Conservation (phyloP, 2,797 vertebrate species). For the Netta rufina region DNA sequence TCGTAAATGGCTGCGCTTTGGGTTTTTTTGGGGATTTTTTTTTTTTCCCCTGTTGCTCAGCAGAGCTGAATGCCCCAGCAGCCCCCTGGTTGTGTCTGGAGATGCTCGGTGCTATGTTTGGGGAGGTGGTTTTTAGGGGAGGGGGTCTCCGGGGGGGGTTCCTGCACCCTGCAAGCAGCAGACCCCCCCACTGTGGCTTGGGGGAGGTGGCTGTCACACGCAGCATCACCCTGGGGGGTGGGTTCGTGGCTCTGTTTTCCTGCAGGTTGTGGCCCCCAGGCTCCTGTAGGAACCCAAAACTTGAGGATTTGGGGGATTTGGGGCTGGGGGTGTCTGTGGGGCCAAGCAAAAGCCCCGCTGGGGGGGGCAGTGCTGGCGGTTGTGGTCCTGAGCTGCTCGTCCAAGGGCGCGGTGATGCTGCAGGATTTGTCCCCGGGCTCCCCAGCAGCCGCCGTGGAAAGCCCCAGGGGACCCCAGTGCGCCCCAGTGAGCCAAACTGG, state of each 20-base stretch:
- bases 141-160: too few relatives aligned
- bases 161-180: too few relatives aligned
- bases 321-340: neutral
- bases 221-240: neutral
- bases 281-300: neutral
- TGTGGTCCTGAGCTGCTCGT: neutral
- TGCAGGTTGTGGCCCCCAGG: too few relatives aligned
- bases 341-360: neutral
- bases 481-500: neutral
- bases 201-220: neutral
- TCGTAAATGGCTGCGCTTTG: too few relatives aligned
- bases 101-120: too few relatives aligned
- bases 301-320: neutral
- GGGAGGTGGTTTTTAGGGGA: too few relatives aligned
- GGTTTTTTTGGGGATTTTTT: neutral
- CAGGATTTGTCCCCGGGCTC: constrained; percentile 17
- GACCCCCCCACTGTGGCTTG: too few relatives aligned
- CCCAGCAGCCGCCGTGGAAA: rapidly evolving
- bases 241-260: neutral
- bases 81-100: too few relatives aligned
- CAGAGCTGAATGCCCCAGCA: too few relatives aligned
- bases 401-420: constrained; percentile 50
- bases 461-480: rapidly evolving
- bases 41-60: too few relatives aligned
- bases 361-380: neutral